phyloP scores from a whole-genome alignment of 2,888 invertebrate genomes.

The Lydus trimaculatus region DNA sequence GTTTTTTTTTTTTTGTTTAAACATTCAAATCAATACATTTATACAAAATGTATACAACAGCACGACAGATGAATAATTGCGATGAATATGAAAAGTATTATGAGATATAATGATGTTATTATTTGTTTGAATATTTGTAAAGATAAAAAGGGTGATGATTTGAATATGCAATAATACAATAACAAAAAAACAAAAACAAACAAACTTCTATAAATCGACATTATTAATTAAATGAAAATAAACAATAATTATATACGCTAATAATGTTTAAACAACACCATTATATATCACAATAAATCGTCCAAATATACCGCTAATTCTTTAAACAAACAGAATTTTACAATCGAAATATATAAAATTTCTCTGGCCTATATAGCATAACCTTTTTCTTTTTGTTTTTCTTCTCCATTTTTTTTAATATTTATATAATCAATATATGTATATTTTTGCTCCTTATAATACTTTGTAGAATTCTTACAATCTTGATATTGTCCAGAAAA shows the following conservation, averaged over 20 bases:
- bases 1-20: conserved; percentile 11
- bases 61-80: conserved; percentile 24
- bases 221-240: conserved; percentile 18
- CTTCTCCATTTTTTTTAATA: conserved; percentile 5
- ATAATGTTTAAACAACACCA: conserved; percentile 19
- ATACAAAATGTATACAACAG: conserved; percentile 30
- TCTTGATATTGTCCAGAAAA: conserved; percentile 21
- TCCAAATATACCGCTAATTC: conserved; percentile 2
- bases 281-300: conserved; percentile 22
- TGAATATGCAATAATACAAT: conserved; percentile 12
- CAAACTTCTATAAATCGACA: conserved; percentile 20
- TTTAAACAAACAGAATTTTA: not conserved
- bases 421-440: not conserved
- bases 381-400: conserved; percentile 11
- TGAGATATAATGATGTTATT: conserved; percentile 28
- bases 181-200: conserved; percentile 11
- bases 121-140: conserved; percentile 11
- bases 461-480: conserved; percentile 11
- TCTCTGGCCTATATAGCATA: not conserved
- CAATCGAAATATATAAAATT: not conserved
- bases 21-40: conserved; percentile 30
- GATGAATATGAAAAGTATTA: conserved; percentile 14
- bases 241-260: not conserved
- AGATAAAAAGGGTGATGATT: not conserved
- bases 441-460: not conserved